phyloP scores from a whole-genome alignment of 2,113 vertebrate species.

The Rhynchomys soricoides region DNA sequence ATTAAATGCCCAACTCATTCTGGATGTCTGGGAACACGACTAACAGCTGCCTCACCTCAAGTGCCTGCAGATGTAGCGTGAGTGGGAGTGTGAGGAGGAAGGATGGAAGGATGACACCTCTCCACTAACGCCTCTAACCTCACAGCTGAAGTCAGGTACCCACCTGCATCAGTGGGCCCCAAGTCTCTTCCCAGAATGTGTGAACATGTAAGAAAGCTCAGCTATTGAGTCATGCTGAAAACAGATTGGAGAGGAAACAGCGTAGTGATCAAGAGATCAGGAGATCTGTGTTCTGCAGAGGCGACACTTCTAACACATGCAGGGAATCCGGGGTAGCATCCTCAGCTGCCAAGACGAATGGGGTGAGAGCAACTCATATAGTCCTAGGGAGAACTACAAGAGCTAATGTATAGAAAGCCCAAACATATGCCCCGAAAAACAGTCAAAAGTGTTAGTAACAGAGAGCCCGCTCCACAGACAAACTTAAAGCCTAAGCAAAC shows the following conservation, averaged over 20 bases:
- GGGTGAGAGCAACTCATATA: not conserved
- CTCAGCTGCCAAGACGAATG: not conserved
- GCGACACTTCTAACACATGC: not conserved
- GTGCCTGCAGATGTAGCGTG: constrained; percentile 10
- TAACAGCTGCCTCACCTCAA: constrained; percentile 75
- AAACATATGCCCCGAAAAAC: not conserved
- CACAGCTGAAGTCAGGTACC: constrained; percentile 14
- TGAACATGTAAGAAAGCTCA: constrained; percentile 40
- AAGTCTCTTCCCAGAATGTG: constrained; percentile 13
- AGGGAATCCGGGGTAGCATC: not conserved
- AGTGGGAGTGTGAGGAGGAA: constrained; percentile 26
- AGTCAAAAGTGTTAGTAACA: not conserved
- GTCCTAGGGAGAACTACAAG: not conserved
- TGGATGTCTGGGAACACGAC: constrained; percentile 46
- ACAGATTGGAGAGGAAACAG: not conserved
- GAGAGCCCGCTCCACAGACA: not conserved
- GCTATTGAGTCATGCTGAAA: constrained; percentile 34
- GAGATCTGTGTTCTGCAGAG: not conserved
- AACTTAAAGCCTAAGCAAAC: not conserved
- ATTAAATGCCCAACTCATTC: constrained; percentile 37
- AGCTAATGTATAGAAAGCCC: constrained; percentile 18
- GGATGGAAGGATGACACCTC: not conserved
- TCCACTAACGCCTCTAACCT: constrained; percentile 27
- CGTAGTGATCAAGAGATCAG: not conserved
- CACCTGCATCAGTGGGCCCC: not conserved